Evolutionary conservation across 1,140 invertebrate species (phyloP).

Genomic region (Hylaeus volcanicus): DNA sequence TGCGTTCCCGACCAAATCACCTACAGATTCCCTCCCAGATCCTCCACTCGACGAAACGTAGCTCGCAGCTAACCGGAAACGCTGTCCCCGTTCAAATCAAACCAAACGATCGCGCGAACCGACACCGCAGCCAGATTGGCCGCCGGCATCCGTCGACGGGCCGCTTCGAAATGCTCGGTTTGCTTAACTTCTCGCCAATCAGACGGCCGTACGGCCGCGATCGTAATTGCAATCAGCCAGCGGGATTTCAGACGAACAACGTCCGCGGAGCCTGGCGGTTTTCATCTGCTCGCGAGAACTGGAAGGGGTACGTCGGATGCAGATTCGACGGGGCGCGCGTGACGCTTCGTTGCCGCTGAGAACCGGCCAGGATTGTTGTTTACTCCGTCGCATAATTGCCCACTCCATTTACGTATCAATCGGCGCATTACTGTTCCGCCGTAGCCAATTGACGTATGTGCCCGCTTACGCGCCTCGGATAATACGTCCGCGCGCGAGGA

Average conservation of each 20-base stretch:
- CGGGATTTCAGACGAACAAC: conserved; percentile 21
- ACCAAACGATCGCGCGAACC: background rate
- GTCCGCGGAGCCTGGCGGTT: conserved; percentile 2
- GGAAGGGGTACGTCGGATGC: background rate
- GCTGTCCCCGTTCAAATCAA: background rate
- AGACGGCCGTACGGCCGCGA: background rate
- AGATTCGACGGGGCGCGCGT: conserved; percentile 46
- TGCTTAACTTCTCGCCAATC: conserved; percentile 40
- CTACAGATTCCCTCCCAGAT: too few relatives aligned
- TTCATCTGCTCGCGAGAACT: conserved; percentile 17
- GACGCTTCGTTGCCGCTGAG: conserved; percentile 43
- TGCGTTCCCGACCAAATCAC: too few relatives aligned
- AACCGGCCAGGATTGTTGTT: conserved; percentile 62
- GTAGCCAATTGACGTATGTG: conserved; percentile 63
- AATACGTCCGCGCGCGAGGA: background rate
- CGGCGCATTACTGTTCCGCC: conserved; percentile 69
- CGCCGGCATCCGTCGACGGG: background rate
- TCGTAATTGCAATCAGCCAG: conserved; percentile 31
- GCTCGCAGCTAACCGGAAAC: too few relatives aligned
- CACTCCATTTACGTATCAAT: conserved; percentile 75
- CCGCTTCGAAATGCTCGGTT: background rate
- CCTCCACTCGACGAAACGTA: too few relatives aligned
- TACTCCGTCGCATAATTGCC: conserved; percentile 71
- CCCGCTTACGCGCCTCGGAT: conserved; percentile 47
- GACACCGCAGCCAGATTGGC: background rate